Base-by-base conservation (phyloP, 2,888 invertebrate species). In the Drosophila pullipes region DNA sequence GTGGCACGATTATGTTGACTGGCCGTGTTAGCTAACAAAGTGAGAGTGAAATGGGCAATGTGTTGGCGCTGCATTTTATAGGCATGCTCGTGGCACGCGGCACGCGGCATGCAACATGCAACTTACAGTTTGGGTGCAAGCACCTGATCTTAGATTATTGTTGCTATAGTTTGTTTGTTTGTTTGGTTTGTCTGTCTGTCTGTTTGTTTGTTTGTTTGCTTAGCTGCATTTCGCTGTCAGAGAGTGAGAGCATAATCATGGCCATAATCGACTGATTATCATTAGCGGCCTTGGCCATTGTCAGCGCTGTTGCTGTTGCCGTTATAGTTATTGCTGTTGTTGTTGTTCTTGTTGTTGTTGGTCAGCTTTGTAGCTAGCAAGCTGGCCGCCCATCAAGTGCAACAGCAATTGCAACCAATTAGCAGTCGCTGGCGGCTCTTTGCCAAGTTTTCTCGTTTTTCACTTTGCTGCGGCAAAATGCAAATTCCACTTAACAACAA, bases 41-140 rank as follows among this genome's bases (percentile, higher is more conserved):
- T 84, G 90, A 92, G 92, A 91, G 91, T 91, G 92, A 91, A 91
- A 91, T 88, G 83, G 83, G 76, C 83, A 77, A 67, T 64, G 77
- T 75, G 69, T 62, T 71, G 67, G 69, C 68, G 73, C 78, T 81
- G 75, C 83, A 76, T 90, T 91, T 91, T 91, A 91, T 91, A 91
- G 83, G 65, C 74, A 75, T 33, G 39, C 44, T 25, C 41, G 58
- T 60, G 22, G 53, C 76, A 44, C 28, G 69, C 78, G 44, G 49
- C 75, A 22, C 28, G 69, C 25, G 25, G 25, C 25, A 64, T 67
- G 63, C 60, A 54, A 50, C 62, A 30, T 61, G 64, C 64, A 55
- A 63, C 74, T 59, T 61, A 72, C 61, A 67, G 39, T 74, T 55
- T 78, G 78, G 81, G 88, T 88, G 83, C 82, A 90, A 85, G 77